Evolutionary conservation across 1,140 invertebrate species (phyloP).

Genomic region (Diprion similis): DNA sequence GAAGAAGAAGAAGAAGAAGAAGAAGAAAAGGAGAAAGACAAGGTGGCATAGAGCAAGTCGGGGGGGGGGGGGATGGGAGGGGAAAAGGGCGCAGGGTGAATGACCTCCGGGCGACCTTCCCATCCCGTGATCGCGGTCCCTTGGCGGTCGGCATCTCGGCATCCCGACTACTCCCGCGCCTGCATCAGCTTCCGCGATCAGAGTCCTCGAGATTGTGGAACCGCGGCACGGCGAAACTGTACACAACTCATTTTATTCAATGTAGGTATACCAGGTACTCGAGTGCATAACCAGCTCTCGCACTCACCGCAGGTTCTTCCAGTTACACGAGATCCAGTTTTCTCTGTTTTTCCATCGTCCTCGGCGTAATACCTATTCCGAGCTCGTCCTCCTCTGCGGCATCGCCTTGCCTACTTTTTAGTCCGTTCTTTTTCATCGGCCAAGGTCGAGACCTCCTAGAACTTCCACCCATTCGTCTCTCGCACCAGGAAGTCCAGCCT

Average conservation of each 20-base stretch:
- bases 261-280: no score
- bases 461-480: background rate
- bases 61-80: slow-evolving; percentile 25
- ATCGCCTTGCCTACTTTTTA: background rate
- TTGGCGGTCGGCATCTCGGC: slow-evolving; percentile 3
- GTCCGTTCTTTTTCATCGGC: background rate
- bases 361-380: background rate
- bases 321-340: no score
- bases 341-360: no score
- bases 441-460: background rate
- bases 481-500: background rate
- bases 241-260: no score
- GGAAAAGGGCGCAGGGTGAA: slow-evolving; percentile 40
- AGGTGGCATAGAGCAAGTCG: background rate
- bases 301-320: no score
- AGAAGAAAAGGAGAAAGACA: background rate
- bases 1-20: no score
- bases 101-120: slow-evolving; percentile 39
- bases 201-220: background rate
- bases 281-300: no score
- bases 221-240: no score
- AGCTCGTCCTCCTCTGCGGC: background rate
- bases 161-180: background rate
- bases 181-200: slow-evolving; percentile 12
- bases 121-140: slow-evolving; percentile 17